Conservation (phyloP, 2,888 invertebrate genomes). For the Drosophila kuntzei region DNA sequence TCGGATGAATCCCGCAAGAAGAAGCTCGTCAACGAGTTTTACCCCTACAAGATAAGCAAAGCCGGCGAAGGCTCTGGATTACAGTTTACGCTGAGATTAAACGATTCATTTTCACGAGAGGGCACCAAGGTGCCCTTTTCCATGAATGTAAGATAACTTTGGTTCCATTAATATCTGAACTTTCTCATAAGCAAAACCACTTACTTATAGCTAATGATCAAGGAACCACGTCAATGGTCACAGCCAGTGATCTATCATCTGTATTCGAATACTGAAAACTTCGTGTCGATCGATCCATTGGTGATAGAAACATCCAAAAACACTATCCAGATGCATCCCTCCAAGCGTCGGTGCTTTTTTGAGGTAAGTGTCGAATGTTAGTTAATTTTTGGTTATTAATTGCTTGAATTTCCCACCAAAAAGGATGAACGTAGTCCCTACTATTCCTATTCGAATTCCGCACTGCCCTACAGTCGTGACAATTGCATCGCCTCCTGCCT, state of each 20-base stretch:
- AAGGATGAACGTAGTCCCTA: conserved; percentile 67
- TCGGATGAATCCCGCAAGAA: conserved; percentile 76
- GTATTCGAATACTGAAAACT: conserved; percentile 70
- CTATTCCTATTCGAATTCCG: conserved; percentile 33
- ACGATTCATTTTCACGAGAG: conserved; percentile 46
- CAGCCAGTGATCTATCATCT: conserved; percentile 55
- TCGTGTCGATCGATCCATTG: conserved; percentile 71
- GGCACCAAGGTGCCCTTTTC: conserved; percentile 45
- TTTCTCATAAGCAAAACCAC: not conserved
- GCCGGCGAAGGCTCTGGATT: conserved; percentile 83
- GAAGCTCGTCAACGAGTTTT: conserved; percentile 61
- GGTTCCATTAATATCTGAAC: not conserved
- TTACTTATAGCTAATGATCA: conserved; percentile 69
- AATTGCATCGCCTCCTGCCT: conserved; percentile 81
- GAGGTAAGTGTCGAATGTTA: conserved; percentile 49
- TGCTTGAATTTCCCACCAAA: not conserved
- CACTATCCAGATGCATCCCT: conserved; percentile 57
- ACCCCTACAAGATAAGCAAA: conserved; percentile 75
- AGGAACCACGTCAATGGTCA: conserved; percentile 73
- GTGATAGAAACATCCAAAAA: conserved; percentile 61
- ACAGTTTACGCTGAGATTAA: conserved; percentile 60
- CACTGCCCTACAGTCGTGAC: conserved; percentile 65
- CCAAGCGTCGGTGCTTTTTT: conserved; percentile 75
- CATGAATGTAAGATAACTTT: conserved; percentile 53
- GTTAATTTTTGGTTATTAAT: not conserved